Conservation (phyloP, 2,888 invertebrate species). For the Geophilus truncorum region DNA sequence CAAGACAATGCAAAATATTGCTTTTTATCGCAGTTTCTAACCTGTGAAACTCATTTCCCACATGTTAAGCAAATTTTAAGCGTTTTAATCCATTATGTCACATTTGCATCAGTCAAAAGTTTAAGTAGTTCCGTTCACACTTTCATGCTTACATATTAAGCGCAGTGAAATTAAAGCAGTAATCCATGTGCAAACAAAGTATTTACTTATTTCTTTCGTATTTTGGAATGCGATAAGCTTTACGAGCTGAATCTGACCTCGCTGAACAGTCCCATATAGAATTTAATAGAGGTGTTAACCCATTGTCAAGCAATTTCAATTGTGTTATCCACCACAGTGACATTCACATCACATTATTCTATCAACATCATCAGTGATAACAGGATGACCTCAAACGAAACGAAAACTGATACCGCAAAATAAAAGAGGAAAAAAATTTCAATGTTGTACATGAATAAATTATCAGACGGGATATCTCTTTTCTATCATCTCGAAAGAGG, state of each 20-base stretch:
- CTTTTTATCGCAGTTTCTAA: too few relatives aligned
- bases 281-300: not conserved
- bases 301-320: not conserved
- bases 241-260: too few relatives aligned
- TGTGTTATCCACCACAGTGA: not conserved
- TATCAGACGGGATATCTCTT: not conserved
- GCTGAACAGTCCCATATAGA: too few relatives aligned
- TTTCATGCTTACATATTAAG: not conserved
- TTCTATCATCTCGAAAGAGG: not conserved
- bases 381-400: not conserved
- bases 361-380: too few relatives aligned
- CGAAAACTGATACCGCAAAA: not conserved
- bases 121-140: not conserved
- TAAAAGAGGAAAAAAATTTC: not conserved
- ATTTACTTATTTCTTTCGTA: too few relatives aligned
- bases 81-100: not conserved
- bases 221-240: too few relatives aligned
- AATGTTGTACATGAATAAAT: not conserved
- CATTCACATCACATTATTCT: not conserved
- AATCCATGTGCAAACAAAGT: too few relatives aligned
- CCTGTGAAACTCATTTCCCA: too few relatives aligned
- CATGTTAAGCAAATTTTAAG: not conserved
- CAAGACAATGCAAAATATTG: too few relatives aligned
- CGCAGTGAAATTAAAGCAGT: too few relatives aligned
- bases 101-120: not conserved